These are phyloP conservation scores for Campylomormyrus tamandua DNA, from an alignment of 2,113 vertebrate genomes.

Conservation along the genomic window DNA sequence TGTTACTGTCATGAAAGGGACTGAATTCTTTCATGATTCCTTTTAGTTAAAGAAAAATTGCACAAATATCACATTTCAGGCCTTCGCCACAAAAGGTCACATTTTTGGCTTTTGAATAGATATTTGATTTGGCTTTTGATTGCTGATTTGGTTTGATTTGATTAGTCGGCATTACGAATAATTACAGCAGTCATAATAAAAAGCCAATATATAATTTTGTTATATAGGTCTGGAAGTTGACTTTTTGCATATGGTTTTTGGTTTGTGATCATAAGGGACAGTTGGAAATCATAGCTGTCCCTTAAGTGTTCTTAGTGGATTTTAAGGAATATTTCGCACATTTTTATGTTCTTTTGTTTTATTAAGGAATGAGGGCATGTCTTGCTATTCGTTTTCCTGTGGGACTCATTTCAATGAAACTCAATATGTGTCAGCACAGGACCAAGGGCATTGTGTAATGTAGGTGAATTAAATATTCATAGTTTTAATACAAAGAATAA, in stretches of 20 bases:
- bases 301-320: background rate
- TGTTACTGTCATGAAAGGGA: background rate
- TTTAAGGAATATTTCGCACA: background rate
- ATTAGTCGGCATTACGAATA: background rate
- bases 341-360: background rate
- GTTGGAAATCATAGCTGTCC: background rate
- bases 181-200: background rate
- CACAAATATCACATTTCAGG: background rate
- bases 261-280: background rate
- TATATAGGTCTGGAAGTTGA: background rate
- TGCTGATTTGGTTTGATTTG: background rate
- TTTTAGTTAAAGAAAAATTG: background rate
- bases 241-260: background rate
- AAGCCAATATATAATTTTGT: conserved; percentile 12
- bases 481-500: background rate
- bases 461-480: background rate
- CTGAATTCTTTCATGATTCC: background rate
- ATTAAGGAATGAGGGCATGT: background rate
- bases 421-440: background rate
- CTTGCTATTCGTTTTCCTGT: background rate
- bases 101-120: background rate
- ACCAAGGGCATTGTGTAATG: conserved; percentile 13
- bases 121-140: conserved; percentile 23
- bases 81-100: background rate
- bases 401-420: background rate